Evolutionary conservation across 2,888 invertebrate genomes (phyloP).

Genomic region (Erebia ligea): DNA sequence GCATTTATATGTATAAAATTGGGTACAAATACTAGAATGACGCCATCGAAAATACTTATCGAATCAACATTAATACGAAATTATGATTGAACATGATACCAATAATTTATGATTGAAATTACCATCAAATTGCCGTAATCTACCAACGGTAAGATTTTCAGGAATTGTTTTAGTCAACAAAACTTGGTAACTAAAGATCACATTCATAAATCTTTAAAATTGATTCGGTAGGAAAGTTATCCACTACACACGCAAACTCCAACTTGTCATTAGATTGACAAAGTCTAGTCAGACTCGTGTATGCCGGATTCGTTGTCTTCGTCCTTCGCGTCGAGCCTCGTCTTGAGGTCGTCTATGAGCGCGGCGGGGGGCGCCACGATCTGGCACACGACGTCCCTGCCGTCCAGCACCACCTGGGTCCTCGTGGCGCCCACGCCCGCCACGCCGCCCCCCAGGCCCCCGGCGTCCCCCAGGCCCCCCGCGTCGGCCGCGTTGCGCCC

Average conservation of each 20-base stretch:
- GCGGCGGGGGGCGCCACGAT: slow-evolving; percentile 56
- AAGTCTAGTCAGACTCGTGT: slow-evolving; percentile 70
- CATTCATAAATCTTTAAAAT: too few species aligned
- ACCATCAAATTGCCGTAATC: too few species aligned
- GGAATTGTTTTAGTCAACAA: too few species aligned
- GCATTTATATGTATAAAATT: neutral
- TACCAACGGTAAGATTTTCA: too few species aligned
- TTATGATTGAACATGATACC: too few species aligned
- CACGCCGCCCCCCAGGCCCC: slow-evolving; percentile 40
- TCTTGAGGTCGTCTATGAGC: slow-evolving; percentile 73
- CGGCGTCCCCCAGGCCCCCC: slow-evolving; percentile 31
- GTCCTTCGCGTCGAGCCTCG: slow-evolving; percentile 73
- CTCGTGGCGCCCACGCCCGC: slow-evolving; percentile 42
- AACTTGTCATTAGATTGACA: neutral
- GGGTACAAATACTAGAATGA: neutral
- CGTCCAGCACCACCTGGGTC: slow-evolving; percentile 62
- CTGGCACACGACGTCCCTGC: slow-evolving; percentile 67
- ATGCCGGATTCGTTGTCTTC: slow-evolving; percentile 78
- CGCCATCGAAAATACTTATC: neutral
- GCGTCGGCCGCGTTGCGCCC: slow-evolving; percentile 52
- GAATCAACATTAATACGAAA: neutral
- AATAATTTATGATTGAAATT: too few species aligned
- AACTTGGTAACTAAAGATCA: too few species aligned
- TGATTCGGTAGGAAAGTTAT: too few species aligned
- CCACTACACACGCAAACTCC: too few species aligned